Conservation (phyloP, 2,113 vertebrate species). For the Sinocyclocheilus anophthalmus region DNA sequence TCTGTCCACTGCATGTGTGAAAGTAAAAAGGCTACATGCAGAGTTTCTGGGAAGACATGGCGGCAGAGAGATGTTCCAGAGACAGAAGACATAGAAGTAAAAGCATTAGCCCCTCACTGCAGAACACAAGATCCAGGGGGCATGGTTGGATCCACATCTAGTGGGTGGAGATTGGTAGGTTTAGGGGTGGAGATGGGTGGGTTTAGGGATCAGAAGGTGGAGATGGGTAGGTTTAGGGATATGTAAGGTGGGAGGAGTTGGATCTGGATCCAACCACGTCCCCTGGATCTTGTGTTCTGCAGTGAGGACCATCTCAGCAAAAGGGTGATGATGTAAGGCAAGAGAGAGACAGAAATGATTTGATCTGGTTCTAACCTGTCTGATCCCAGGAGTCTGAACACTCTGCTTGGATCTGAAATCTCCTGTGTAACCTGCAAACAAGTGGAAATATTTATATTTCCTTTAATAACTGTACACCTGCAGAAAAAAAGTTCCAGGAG, state of each 20-base stretch:
- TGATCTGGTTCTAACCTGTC: slow-evolving; percentile 84
- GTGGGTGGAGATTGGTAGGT: too few species aligned
- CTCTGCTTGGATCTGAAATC: slow-evolving; percentile 94
- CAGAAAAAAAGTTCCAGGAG: not conserved
- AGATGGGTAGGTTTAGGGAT: too few species aligned
- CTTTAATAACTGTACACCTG: slow-evolving; percentile 2
- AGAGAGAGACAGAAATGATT: not conserved
- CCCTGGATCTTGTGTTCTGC: too few species aligned
- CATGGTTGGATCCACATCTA: too few species aligned
- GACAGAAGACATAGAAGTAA: slow-evolving; percentile 20
- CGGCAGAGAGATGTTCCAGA: slow-evolving; percentile 52
- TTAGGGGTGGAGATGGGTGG: too few species aligned
- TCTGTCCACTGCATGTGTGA: not conserved
- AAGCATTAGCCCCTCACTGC: not conserved
- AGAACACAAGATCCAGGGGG: too few species aligned
- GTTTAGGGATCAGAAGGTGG: too few species aligned
- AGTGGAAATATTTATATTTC: not conserved
- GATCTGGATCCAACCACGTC: too few species aligned
- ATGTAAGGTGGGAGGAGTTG: too few species aligned
- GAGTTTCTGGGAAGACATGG: not conserved
- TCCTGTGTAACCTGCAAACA: slow-evolving; percentile 90
- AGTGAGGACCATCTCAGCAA: too few species aligned
- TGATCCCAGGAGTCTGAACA: slow-evolving; percentile 93
- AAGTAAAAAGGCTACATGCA: not conserved
- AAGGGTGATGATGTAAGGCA: not conserved